Base-by-base conservation (phyloP, 1,140 invertebrate species). In the Scaptomyza pallida region DNA sequence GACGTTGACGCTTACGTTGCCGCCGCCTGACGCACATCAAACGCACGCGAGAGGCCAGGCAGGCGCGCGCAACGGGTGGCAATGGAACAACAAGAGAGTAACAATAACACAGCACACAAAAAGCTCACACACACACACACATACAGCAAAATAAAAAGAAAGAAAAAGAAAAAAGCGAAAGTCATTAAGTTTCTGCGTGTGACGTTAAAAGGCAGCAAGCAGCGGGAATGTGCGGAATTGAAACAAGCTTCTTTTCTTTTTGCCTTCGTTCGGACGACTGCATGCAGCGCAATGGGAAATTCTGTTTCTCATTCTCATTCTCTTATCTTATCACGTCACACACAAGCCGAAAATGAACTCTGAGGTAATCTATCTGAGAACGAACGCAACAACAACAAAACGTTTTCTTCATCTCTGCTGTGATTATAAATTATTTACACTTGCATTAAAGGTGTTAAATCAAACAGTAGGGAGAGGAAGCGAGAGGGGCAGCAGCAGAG, bases 381-480 rank as follows among this genome's bases (percentile, higher is more conserved):
- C n/a, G 2, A 5, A 21, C 4, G 21, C 4, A 21, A 4, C 23
- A 30, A 26, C 26, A 30, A 30, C 6, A 30, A 30, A 30, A 26
- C 23, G 5, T 4, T n/a, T 61, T n/a, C 8, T 40, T 23, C n/a
- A 5, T 16, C 10, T 37, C 6, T n/a, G 1, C 41, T 48, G 1
- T 10, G 15, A 9, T 15, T 3, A 26, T 17, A 43, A 35, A 64
- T 45, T 47, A 64, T 47, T 55, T 55, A 44, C 50, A 64, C 45
- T 35, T 44, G 60, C 47, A 63, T 35, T 9, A 8, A 12, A 83
- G 67, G 80, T 72, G 80, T 73, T 73, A 85, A 85, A 70, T 73
- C 56, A 85, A 75, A 73, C 72, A 85, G 44, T 52, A 26, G 54
- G 47, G 30, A 43, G 33, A 21, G 41, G 30, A 43, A 30, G 30